Percentiles rank a stretch among this genome's conserved stretches.
phyloP scores from a whole-genome alignment of 2,797 vertebrate species.

The Siniperca undulata region DNA sequence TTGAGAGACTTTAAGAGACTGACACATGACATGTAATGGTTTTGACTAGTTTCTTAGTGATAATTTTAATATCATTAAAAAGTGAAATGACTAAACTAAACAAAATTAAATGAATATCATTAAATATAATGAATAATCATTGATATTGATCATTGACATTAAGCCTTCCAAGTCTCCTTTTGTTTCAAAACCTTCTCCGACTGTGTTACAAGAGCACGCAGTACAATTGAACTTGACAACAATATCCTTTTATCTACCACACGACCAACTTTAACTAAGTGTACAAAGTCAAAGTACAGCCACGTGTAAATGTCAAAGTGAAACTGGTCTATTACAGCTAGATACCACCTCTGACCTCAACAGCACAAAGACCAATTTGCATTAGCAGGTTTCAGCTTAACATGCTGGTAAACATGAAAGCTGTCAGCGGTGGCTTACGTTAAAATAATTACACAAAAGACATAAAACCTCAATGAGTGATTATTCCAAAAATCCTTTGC shows the following conservation, averaged over 20 bases:
- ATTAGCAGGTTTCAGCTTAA: slow-evolving; percentile 1
- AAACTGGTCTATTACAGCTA: slow-evolving; percentile 12
- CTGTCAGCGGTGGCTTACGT: background rate
- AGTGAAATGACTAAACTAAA: too few relatives aligned
- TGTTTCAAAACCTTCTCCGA: too few relatives aligned
- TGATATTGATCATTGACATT: background rate
- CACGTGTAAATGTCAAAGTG: slow-evolving; percentile 36
- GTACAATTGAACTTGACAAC: background rate
- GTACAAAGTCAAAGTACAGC: background rate
- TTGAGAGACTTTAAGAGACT: background rate
- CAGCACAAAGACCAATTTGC: slow-evolving; percentile 7
- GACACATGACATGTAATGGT: background rate
- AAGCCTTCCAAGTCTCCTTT: background rate
- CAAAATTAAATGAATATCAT: too few relatives aligned
- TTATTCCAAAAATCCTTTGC: slow-evolving; percentile 34
- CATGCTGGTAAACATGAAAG: slow-evolving; percentile 43
- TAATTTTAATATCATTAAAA: background rate
- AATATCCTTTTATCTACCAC: background rate
- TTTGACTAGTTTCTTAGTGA: background rate
- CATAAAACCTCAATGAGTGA: slow-evolving; percentile 31
- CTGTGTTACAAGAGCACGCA: background rate
- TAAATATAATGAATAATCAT: too few relatives aligned
- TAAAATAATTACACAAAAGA: slow-evolving; percentile 37
- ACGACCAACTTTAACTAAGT: background rate
- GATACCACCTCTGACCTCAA: slow-evolving; percentile 16